These are phyloP conservation scores for Yponomeuta evonymella DNA, from an alignment of 2,888 invertebrate species.

Conservation along the genomic window DNA sequence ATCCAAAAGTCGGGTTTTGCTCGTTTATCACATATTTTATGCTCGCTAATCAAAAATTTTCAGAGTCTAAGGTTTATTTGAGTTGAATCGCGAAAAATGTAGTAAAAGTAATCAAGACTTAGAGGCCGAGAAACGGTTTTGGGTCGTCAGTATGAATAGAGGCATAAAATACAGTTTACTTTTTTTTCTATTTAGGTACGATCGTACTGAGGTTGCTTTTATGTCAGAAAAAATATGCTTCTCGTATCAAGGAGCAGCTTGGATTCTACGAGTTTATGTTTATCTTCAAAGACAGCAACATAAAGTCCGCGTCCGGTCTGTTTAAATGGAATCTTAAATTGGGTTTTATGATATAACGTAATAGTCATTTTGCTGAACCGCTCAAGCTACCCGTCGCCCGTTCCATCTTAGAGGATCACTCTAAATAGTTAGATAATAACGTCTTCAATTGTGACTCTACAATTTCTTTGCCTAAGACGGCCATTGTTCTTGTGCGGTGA, in stretches of 20 bases:
- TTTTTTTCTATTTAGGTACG: neutral
- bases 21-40: no score
- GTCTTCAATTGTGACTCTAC: neutral
- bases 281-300: conserved; percentile 5
- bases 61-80: no score
- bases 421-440: conserved; percentile 2
- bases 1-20: no score
- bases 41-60: no score
- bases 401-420: neutral
- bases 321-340: conserved; percentile 11
- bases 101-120: no score
- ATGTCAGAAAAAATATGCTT: neutral
- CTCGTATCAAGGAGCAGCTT: neutral
- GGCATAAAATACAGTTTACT: neutral
- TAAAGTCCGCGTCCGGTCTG: conserved; percentile 6
- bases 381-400: neutral
- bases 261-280: neutral
- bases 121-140: no score
- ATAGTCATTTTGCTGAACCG: neutral
- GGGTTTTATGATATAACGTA: conserved; percentile 9
- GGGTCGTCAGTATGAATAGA: neutral
- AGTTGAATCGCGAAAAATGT: no score
- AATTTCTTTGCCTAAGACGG: neutral
- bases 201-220: neutral
- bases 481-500: neutral